phyloP scores from a whole-genome alignment of 2,888 invertebrate species.

The Callinectes sapidus region DNA sequence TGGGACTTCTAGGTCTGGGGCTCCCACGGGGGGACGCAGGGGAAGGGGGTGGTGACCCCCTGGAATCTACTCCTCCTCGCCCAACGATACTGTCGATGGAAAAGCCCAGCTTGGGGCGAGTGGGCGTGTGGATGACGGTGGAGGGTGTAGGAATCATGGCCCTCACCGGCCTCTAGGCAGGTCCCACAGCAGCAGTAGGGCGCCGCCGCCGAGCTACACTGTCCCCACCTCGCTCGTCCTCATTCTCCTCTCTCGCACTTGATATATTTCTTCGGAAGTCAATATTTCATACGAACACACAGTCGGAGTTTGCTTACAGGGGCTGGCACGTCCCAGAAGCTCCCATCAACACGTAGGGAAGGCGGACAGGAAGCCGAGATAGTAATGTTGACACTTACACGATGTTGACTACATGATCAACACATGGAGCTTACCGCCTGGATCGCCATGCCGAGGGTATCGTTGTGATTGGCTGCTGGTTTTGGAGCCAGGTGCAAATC shows the following conservation, averaged over 20 bases:
- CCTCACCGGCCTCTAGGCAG: conserved; percentile 47
- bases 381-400: conserved; percentile 73
- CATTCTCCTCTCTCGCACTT: conserved; percentile 26
- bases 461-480: conserved; percentile 53
- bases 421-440: conserved; percentile 68
- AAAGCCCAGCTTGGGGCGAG: conserved; percentile 71
- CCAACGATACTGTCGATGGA: conserved; percentile 72
- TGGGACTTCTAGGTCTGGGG: conserved; percentile 57
- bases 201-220: conserved; percentile 49
- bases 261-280: conserved; percentile 33
- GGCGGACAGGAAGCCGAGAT: conserved; percentile 66
- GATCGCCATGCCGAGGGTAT: conserved; percentile 51
- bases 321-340: conserved; percentile 45
- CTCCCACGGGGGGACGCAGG: conserved; percentile 62
- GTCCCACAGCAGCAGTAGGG: conserved; percentile 45
- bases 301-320: conserved; percentile 49
- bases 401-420: conserved; percentile 71
- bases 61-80: conserved; percentile 52
- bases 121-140: conserved; percentile 66
- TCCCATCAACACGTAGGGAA: conserved; percentile 58
- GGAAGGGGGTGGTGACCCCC: conserved; percentile 61
- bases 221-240: conserved; percentile 3
- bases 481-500: conserved; percentile 60
- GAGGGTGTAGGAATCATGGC: conserved; percentile 68
- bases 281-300: conserved; percentile 42